phyloP scores from a whole-genome alignment of 2,888 invertebrate genomes.

The Cheilosia pagana region DNA sequence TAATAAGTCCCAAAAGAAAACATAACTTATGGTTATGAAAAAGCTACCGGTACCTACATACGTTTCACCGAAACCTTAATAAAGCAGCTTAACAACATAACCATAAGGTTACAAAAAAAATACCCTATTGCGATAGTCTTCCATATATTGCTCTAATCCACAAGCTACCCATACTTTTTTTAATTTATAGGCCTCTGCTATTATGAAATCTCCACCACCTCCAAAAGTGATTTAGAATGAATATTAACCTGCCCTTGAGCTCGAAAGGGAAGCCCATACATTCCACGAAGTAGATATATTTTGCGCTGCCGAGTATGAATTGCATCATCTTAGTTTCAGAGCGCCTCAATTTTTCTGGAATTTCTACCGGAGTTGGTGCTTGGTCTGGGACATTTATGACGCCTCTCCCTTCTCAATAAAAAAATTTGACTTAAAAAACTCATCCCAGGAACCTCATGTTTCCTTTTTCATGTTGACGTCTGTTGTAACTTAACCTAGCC shows the following conservation, averaged over 20 bases:
- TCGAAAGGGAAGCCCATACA: not conserved
- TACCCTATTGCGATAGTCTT: slow-evolving; percentile 1
- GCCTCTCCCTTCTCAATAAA: slow-evolving; percentile 32
- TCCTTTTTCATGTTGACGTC: slow-evolving; percentile 13
- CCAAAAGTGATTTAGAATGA: slow-evolving; percentile 27
- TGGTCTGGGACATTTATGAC: slow-evolving; percentile 28
- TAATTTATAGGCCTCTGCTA: slow-evolving; percentile 50
- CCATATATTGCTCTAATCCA: slow-evolving; percentile 26
- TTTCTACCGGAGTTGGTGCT: not conserved
- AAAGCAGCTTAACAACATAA: slow-evolving; percentile 34
- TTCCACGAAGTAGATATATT: slow-evolving; percentile 11
- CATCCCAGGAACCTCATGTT: slow-evolving; percentile 25
- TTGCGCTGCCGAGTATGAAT: slow-evolving; percentile 51
- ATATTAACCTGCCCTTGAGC: not conserved
- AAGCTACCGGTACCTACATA: slow-evolving; percentile 11
- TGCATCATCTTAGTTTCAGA: slow-evolving; percentile 49
- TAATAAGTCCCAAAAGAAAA: slow-evolving; percentile 15
- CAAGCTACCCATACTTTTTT: slow-evolving; percentile 9
- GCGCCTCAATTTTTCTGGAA: slow-evolving; percentile 32
- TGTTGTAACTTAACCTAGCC: slow-evolving; percentile 40
- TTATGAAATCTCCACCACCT: slow-evolving; percentile 44
- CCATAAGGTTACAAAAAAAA: slow-evolving; percentile 4
- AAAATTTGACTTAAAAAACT: slow-evolving; percentile 50
- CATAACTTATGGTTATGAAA: slow-evolving; percentile 24
- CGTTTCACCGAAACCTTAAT: slow-evolving; percentile 28